Evolutionary conservation across 2,888 invertebrate genomes (phyloP).

Genomic region (Metacarcinus magister): DNA sequence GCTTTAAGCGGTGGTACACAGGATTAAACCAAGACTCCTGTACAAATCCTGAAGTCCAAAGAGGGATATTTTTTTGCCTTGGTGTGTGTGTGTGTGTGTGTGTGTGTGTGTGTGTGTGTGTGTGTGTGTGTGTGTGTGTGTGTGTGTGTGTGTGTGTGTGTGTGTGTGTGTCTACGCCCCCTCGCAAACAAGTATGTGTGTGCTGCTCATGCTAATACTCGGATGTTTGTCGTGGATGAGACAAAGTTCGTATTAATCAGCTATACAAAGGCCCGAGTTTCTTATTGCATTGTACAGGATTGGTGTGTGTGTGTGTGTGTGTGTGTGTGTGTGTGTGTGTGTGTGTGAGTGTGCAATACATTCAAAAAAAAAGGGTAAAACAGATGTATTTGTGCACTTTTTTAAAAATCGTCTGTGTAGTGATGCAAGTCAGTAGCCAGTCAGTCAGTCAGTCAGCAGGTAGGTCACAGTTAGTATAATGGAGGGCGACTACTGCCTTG

Average conservation of each 20-base stretch:
- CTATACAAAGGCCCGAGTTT: conserved; percentile 9
- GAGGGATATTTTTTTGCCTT: not conserved
- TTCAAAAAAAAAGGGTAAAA: too few species aligned
- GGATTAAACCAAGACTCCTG: not conserved
- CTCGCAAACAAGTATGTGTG: too few species aligned
- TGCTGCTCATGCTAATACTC: not conserved
- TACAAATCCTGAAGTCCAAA: not conserved
- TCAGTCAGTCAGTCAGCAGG: not conserved
- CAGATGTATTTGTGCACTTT: too few species aligned
- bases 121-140: conserved; percentile 26
- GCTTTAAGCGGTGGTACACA: not conserved
- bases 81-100: conserved; percentile 55
- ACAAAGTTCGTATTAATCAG: not conserved
- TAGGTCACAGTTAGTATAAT: not conserved
- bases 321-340: conserved; percentile 5
- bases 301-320: not conserved
- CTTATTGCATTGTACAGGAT: not conserved
- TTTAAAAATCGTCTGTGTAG: too few species aligned
- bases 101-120: conserved; percentile 50
- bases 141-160: not conserved
- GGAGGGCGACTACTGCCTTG: too few species aligned
- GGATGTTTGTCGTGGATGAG: too few species aligned
- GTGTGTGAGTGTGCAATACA: conserved; percentile 30
- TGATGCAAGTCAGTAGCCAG: too few species aligned
- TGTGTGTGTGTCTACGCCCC: too few species aligned